Evolutionary conservation across 2,888 invertebrate species (phyloP), one percentile per base, ranked within the genome.

Genomic region (Deilephila porcellus): DNA sequence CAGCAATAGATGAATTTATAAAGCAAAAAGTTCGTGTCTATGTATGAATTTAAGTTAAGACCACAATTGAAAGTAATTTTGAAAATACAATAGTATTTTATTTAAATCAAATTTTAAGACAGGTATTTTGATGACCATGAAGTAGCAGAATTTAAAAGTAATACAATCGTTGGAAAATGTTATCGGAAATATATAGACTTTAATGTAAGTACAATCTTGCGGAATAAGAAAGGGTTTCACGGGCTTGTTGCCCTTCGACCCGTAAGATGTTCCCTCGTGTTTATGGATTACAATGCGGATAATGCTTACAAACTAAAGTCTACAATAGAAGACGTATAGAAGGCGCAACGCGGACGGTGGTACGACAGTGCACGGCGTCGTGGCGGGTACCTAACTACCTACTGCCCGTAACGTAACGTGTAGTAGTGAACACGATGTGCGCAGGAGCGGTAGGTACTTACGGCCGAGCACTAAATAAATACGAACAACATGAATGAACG

Each of bases 401-500:
- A 45, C 45, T 32, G 32, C 4, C 45, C 3, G 45, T 45, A 45
- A 37, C 37, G 64, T 37, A 37, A 20, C 64, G 8, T 37, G 64
- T 32, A 62, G 62, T 14, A 52, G 60, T 19, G 56, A 17, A n/a
- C 56, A 37, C 25, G n/a, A 20, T 11, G 32, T 60, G 71, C 79
- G 80, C 77, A 81, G 79, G 78, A 82, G 84, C 86, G 84, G 87
- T 89, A 88, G 87, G 86, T 88, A 88, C 82, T 32, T n/a, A 52
- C 70, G 79, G 81, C 80, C 81, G 83, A 76, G 83, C 83, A 86
- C 87, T 90, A 91, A 90, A 91, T 90, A 93, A 92, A 92, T 91
- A 92, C 89, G 83, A 86, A 86, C 85, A 86, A 87, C 89, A 92
- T 93, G 93, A 93, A 93, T 92, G 93, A 91, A 89, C 90, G 91